phyloP scores from a whole-genome alignment of 2,797 vertebrate genomes.

The Calcarius lapponicus region DNA sequence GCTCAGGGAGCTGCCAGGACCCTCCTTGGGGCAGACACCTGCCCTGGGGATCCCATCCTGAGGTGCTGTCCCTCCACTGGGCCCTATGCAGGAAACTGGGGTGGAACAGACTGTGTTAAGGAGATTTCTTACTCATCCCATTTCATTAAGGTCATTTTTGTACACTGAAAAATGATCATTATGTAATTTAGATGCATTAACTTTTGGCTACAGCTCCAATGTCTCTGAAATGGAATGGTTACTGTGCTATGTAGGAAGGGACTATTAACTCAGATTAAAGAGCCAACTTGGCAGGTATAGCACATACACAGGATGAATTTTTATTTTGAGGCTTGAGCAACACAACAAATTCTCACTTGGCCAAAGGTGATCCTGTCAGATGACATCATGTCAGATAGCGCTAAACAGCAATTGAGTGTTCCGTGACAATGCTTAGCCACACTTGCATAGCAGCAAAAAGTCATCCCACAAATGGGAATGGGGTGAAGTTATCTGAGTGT shows the following conservation, averaged over 20 bases:
- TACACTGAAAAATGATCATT: neutral
- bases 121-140: neutral
- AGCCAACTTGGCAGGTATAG: neutral
- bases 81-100: neutral
- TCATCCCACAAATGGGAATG: neutral
- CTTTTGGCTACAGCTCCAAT: neutral
- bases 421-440: neutral
- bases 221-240: neutral
- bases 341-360: neutral
- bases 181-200: conserved; percentile 2
- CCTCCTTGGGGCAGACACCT: neutral
- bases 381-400: neutral
- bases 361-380: neutral
- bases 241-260: neutral
- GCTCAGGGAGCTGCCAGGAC: neutral
- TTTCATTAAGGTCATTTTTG: neutral
- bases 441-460: neutral
- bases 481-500: neutral
- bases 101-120: neutral
- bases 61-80: neutral
- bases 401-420: neutral
- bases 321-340: neutral
- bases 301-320: neutral
- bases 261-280: neutral
- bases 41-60: neutral